phyloP scores from a whole-genome alignment of 2,797 vertebrate genomes.

The Danionella dracula region DNA sequence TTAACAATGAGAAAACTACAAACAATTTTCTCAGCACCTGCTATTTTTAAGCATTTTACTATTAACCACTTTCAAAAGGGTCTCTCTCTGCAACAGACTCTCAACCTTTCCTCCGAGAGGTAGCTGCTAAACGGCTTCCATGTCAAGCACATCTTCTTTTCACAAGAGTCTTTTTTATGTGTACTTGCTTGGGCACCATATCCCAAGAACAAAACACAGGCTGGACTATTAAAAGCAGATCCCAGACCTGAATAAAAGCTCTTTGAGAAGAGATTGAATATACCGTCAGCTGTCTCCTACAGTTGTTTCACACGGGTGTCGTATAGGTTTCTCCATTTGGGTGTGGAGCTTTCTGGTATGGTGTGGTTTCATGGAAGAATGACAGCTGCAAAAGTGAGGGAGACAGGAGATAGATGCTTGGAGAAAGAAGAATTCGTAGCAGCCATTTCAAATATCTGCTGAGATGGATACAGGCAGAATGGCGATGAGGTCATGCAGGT shows the following conservation, averaged over 20 bases:
- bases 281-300: neutral
- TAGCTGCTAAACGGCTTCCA: neutral
- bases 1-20: no score
- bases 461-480: constrained; percentile 17
- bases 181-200: constrained; percentile 21
- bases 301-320: constrained; percentile 30
- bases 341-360: neutral
- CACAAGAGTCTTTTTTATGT: neutral
- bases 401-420: constrained; percentile 3
- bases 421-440: constrained; percentile 4
- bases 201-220: neutral
- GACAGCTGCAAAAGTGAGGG: constrained; percentile 25
- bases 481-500: constrained; percentile 23
- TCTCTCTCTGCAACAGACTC: neutral
- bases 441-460: constrained; percentile 30
- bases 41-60: constrained; percentile 11
- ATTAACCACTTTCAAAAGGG: neutral
- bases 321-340: constrained; percentile 9
- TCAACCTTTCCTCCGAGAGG: neutral
- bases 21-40: no score
- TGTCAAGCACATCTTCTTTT: constrained; percentile 17
- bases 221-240: constrained; percentile 15
- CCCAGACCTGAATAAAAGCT: neutral
- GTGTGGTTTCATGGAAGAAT: neutral
- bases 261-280: neutral